Conservation (phyloP, 2,797 vertebrate genomes). For the Darevskia mixta region DNA sequence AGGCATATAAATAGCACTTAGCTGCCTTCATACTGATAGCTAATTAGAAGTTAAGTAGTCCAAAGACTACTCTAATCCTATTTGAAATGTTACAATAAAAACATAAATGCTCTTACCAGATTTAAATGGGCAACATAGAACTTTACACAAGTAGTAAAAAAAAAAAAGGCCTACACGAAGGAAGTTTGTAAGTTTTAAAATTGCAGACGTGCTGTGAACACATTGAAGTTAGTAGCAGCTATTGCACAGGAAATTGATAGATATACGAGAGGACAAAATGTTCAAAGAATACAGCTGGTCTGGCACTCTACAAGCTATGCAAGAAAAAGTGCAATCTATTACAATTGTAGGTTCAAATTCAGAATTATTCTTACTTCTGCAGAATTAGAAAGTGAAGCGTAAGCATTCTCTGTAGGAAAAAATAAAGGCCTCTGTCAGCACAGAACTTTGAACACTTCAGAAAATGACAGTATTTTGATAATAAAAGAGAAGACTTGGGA, state of each 20-base stretch:
- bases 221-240: conserved; percentile 5
- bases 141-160: background rate
- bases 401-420: conserved; percentile 23
- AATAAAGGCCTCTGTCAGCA: conserved; percentile 38
- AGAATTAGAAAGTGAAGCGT: conserved; percentile 42
- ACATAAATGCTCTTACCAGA: background rate
- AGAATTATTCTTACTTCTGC: conserved; percentile 45
- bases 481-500: conserved; percentile 10
- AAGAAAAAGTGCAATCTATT: conserved; percentile 38
- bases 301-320: conserved; percentile 1
- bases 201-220: conserved; percentile 17
- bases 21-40: too few relatives aligned
- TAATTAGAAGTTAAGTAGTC: too few relatives aligned
- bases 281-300: conserved; percentile 35
- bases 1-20: background rate
- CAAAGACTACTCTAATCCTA: background rate
- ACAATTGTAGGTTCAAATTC: conserved; percentile 48
- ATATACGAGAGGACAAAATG: conserved; percentile 24
- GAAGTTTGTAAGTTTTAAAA: conserved; percentile 9
- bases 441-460: conserved; percentile 27
- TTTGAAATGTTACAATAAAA: background rate
- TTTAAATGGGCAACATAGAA: background rate
- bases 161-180: background rate
- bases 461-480: conserved; percentile 35
- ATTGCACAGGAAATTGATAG: background rate